These are phyloP conservation scores for Anoplolepis gracilipes DNA, from an alignment of 1,140 invertebrate genomes.

Conservation along the genomic window DNA sequence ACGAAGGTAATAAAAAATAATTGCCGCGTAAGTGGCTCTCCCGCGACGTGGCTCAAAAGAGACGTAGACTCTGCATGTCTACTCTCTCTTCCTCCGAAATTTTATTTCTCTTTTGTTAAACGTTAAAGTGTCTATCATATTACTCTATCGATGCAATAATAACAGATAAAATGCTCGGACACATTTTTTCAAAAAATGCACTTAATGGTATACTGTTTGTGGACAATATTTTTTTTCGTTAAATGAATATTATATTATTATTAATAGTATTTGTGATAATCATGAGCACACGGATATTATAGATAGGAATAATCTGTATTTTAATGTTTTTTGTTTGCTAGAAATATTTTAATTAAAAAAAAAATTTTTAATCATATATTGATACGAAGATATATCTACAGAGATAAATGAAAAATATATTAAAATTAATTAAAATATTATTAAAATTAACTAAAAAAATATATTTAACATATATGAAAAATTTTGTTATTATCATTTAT, in stretches of 20 bases:
- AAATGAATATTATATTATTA: neutral
- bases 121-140: neutral
- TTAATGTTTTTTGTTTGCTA: neutral
- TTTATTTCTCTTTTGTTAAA: neutral
- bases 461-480: neutral
- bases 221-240: neutral
- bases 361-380: too few relatives aligned
- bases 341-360: too few relatives aligned
- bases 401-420: neutral
- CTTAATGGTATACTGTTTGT: neutral
- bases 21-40: constrained; percentile 47
- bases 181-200: neutral
- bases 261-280: neutral
- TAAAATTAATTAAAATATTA: neutral
- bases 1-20: constrained; percentile 62
- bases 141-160: neutral
- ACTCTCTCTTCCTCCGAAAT: constrained; percentile 22
- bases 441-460: neutral
- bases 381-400: neutral
- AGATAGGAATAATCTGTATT: neutral
- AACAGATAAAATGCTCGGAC: neutral
- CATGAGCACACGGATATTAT: neutral
- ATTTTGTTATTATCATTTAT: neutral
- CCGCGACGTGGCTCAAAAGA: constrained; percentile 7
- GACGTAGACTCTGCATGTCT: neutral